phyloP scores from a whole-genome alignment of 2,797 vertebrate genomes.

The Dendrocincla fuliginosa region DNA sequence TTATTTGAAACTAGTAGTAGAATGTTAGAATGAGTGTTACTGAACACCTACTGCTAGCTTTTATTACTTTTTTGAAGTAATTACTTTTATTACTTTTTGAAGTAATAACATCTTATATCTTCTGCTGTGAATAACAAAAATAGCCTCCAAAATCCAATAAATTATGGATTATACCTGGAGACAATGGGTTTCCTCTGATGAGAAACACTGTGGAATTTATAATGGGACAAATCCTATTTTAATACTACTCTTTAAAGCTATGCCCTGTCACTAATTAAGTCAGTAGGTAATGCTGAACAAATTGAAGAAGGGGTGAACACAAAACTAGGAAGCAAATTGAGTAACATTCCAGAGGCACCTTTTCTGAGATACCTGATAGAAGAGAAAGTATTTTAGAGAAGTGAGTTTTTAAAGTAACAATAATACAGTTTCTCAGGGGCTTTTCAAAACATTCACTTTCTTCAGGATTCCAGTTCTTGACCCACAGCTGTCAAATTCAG shows the following conservation, averaged over 20 bases:
- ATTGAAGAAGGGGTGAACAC: not conserved
- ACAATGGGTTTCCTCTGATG: not conserved
- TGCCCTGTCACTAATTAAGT: not conserved
- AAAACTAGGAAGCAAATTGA: not conserved
- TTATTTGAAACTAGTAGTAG: not conserved
- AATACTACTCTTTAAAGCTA: not conserved
- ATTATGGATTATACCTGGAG: not conserved
- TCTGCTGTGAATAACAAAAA: not conserved
- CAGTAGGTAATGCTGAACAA: not conserved
- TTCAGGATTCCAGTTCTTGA: not conserved
- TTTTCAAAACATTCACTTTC: not conserved
- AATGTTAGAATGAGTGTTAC: not conserved
- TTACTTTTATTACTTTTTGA: slow-evolving; percentile 12
- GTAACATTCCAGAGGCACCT: not conserved
- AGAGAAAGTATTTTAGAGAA: not conserved
- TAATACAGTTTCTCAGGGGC: not conserved
- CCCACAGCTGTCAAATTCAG: not conserved
- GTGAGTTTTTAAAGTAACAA: not conserved
- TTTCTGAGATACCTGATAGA: not conserved
- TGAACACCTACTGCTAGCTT: not conserved
- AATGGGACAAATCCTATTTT: not conserved
- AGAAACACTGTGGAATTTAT: not conserved
- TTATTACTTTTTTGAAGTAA: not conserved
- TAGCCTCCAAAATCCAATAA: not conserved
- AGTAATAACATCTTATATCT: not conserved